These are phyloP conservation scores for Platynereis dumerilii DNA, from an alignment of 2,888 invertebrate species.

Conservation along the genomic window DNA sequence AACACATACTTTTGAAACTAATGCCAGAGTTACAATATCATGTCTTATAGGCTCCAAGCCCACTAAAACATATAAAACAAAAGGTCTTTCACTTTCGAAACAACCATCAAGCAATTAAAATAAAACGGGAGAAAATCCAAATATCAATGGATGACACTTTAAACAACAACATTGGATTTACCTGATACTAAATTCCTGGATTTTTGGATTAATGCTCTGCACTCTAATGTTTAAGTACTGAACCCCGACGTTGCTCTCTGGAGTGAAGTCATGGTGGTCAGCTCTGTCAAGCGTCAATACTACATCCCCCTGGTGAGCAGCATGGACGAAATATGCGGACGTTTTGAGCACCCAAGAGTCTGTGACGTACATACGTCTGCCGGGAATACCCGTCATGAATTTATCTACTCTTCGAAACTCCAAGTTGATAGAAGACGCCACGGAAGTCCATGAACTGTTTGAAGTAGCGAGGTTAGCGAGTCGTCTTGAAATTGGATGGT, in stretches of 20 bases:
- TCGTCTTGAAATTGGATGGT: conserved; percentile 78
- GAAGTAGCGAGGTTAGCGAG: conserved; percentile 62
- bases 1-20: too few species aligned
- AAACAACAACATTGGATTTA: conserved; percentile 51
- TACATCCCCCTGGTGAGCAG: conserved; percentile 81
- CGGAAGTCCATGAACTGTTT: conserved; percentile 71
- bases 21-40: too few species aligned
- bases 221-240: conserved; percentile 86
- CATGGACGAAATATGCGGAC: conserved; percentile 74
- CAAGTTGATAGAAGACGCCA: conserved; percentile 75
- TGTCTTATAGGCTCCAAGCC: too few species aligned
- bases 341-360: conserved; percentile 89
- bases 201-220: conserved; percentile 46
- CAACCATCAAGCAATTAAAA: too few species aligned
- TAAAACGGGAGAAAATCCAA: too few species aligned
- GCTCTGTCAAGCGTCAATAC: conserved; percentile 77
- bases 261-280: conserved; percentile 68
- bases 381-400: conserved; percentile 57
- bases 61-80: too few species aligned
- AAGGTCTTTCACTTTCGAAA: too few species aligned
- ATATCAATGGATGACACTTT: too few species aligned
- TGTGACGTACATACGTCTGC: conserved; percentile 67
- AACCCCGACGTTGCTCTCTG: conserved; percentile 71
- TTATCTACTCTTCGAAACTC: conserved; percentile 73
- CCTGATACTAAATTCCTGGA: conserved; percentile 57